Evolutionary conservation across 2,113 vertebrate species (phyloP).

Genomic region (Harpagus bidentatus): DNA sequence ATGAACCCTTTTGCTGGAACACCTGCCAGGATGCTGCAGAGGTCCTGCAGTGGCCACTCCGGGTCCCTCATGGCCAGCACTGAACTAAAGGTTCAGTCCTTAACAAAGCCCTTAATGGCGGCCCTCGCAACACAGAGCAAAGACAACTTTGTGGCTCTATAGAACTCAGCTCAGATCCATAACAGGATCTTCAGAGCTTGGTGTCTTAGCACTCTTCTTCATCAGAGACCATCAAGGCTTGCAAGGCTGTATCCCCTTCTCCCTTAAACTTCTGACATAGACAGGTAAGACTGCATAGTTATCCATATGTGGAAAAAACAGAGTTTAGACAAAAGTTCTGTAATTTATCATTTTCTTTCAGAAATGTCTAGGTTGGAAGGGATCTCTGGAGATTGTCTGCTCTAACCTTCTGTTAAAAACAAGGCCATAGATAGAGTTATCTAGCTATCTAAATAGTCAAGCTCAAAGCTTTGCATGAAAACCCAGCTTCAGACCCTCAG

Average conservation of each 20-base stretch:
- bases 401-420: not conserved
- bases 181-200: not conserved
- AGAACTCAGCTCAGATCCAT: not conserved
- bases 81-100: not conserved
- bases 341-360: not conserved
- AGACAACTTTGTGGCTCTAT: not conserved
- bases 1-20: not conserved
- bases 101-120: no score
- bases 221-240: not conserved
- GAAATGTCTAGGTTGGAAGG: not conserved
- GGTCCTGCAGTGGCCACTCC: not conserved
- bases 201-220: no score
- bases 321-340: not conserved
- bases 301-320: not conserved
- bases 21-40: no score
- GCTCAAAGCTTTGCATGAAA: not conserved
- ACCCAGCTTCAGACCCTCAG: not conserved
- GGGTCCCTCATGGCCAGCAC: not conserved
- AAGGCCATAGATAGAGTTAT: not conserved
- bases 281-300: not conserved
- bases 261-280: not conserved
- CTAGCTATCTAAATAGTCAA: not conserved
- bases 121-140: accelerated
- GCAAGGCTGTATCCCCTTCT: not conserved
- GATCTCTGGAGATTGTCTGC: not conserved